Evolutionary conservation across 1,140 invertebrate species (phyloP).

Genomic region (Muscidifurax raptorellus): DNA sequence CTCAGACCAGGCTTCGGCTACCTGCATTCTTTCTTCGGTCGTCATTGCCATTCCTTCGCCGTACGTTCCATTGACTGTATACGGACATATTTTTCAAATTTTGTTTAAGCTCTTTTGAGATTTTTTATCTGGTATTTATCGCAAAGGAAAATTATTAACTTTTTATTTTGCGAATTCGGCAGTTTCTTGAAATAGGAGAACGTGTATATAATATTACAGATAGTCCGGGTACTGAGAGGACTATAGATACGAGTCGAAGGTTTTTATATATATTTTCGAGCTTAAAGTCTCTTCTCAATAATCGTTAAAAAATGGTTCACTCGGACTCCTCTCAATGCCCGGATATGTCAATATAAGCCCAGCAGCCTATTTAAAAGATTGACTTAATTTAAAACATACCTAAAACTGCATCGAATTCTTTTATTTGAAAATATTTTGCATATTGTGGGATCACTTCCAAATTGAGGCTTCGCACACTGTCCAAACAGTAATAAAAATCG

Average conservation of each 20-base stretch:
- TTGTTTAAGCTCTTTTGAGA: not conserved
- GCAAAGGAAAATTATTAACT: too few species aligned
- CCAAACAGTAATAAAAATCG: not conserved
- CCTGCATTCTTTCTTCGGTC: slow-evolving; percentile 10
- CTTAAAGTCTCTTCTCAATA: too few species aligned
- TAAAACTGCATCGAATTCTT: not conserved
- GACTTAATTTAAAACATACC: not conserved
- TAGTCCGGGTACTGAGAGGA: too few species aligned
- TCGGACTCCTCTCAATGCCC: too few species aligned
- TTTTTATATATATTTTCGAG: too few species aligned
- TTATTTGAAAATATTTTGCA: slow-evolving; percentile 11
- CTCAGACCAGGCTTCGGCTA: slow-evolving; percentile 17
- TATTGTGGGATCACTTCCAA: not conserved
- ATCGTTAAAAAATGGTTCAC: too few species aligned
- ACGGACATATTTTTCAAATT: not conserved
- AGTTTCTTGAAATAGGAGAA: not conserved
- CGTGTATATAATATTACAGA: too few species aligned
- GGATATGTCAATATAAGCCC: too few species aligned
- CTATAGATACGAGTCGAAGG: too few species aligned
- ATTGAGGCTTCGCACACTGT: not conserved
- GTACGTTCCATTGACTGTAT: slow-evolving; percentile 11
- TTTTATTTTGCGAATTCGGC: not conserved
- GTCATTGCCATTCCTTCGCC: slow-evolving; percentile 33
- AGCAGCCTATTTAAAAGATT: too few species aligned
- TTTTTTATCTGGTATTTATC: too few species aligned